Base-by-base conservation (phyloP, 2,888 invertebrate genomes). In the Trichacis sp. region DNA sequence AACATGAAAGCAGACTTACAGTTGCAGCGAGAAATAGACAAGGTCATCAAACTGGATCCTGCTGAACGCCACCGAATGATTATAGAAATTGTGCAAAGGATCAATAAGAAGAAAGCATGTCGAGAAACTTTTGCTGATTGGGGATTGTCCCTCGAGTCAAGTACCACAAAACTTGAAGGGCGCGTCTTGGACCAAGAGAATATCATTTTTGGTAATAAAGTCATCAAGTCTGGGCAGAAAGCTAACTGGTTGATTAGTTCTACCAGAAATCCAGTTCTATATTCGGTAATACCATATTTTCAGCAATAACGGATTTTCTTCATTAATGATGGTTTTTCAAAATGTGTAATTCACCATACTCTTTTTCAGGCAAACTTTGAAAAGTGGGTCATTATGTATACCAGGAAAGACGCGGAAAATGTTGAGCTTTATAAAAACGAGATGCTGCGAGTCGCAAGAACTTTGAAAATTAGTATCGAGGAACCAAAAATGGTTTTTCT, bases 21-120 rank as follows among this genome's bases (percentile, higher is more conserved):
- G 72, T 87, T 97, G 0, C 97, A 97, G 95, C 92, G 92, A 78
- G 94, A 94, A 68, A 89, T 96, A 0, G 91, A 92, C 0, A 85
- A 87, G 0, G 91, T 92, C 76, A 97, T 96, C 0, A 87, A 93
- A 61, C 89, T 96, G 9, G 89, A 91, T 0, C 98, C 98, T 0
- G 89, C 90, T 59, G 92, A 93, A 77, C 87, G 97, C 0, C 87
- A 91, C 46, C 77, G 87, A 0, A 90, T 92, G 0, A 87, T 96
- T 29, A 74, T 75, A 0, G 82, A 87, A 78, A 93, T 90, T 74
- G 85, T 91, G 3, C 75, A 87, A 19, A 90, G 89, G 72, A 87
- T 93, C 0, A 78, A 85, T 68, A 86, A 82, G 0, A 90, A 87
- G 38, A 86, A 89, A 6, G 87, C 89, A 6, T 94, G 94, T 0